Percentiles rank a stretch among this genome's conserved stretches.
phyloP scores from a whole-genome alignment of 2,888 invertebrate species.

The Scotopteryx bipunctaria region DNA sequence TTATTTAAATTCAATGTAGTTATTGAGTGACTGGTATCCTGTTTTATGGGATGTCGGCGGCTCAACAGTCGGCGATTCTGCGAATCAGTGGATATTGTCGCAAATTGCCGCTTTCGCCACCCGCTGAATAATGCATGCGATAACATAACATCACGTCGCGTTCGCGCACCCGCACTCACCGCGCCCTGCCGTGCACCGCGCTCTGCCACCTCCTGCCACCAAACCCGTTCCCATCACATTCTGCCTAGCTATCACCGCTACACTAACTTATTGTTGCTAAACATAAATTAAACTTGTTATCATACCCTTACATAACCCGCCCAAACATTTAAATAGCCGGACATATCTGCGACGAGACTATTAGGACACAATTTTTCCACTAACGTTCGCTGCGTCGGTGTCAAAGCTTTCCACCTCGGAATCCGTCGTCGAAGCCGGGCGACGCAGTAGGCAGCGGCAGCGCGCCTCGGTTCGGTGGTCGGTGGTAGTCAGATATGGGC shows the following conservation, averaged over 20 bases:
- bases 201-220: constrained; percentile 42
- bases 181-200: constrained; percentile 38
- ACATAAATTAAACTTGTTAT: constrained; percentile 57
- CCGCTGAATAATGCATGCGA: constrained; percentile 81
- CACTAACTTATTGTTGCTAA: constrained; percentile 56
- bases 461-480: constrained; percentile 35
- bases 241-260: constrained; percentile 51
- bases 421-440: constrained; percentile 7
- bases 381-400: constrained; percentile 11
- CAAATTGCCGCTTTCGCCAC: constrained; percentile 83
- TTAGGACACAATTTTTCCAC: constrained; percentile 25
- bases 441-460: constrained; percentile 13
- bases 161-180: constrained; percentile 46
- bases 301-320: constrained; percentile 51
- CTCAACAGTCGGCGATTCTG: constrained; percentile 74
- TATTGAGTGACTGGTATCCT: constrained; percentile 77
- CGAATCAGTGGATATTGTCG: constrained; percentile 82
- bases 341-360: constrained; percentile 26
- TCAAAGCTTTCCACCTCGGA: constrained; percentile 24
- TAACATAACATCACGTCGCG: constrained; percentile 79
- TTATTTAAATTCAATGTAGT: constrained; percentile 74
- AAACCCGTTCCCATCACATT: constrained; percentile 56
- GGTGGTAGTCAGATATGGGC: constrained; percentile 58
- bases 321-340: constrained; percentile 48
- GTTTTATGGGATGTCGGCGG: constrained; percentile 76